Evolutionary conservation across 2,797 vertebrate species (phyloP).

Genomic region (Sebastes umbrosus): DNA sequence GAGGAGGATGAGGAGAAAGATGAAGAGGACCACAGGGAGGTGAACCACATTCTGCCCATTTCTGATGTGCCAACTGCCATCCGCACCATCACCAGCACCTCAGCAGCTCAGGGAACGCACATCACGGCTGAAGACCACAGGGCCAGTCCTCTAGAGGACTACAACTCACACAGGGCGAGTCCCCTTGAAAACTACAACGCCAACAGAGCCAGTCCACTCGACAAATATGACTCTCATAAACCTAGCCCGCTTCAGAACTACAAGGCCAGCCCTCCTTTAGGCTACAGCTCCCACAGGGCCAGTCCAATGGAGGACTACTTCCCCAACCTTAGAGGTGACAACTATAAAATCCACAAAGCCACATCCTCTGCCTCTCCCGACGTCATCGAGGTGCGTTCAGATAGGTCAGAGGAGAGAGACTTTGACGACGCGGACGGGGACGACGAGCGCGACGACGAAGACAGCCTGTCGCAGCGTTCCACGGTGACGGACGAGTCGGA

Average conservation of each 20-base stretch:
- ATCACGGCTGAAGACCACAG: slow-evolving; percentile 70
- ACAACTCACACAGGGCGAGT: slow-evolving; percentile 39
- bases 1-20: slow-evolving; percentile 49
- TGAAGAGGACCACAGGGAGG: slow-evolving; percentile 67
- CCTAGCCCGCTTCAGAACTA: slow-evolving; percentile 49
- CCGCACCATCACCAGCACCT: slow-evolving; percentile 69
- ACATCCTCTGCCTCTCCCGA: slow-evolving; percentile 81
- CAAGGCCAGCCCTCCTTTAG: slow-evolving; percentile 57
- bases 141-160: slow-evolving; percentile 55
- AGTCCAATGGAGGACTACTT: slow-evolving; percentile 69
- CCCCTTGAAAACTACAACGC: slow-evolving; percentile 38
- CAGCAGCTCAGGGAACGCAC: slow-evolving; percentile 79
- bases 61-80: slow-evolving; percentile 60
- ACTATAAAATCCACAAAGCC: slow-evolving; percentile 66
- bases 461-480: slow-evolving; percentile 88
- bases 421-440: slow-evolving; percentile 72
- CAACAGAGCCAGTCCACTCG: slow-evolving; percentile 32
- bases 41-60: slow-evolving; percentile 66
- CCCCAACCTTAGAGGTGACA: slow-evolving; percentile 44
- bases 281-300: slow-evolving; percentile 61
- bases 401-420: slow-evolving; percentile 88
- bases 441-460: slow-evolving; percentile 87
- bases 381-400: slow-evolving; percentile 89
- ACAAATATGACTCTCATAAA: slow-evolving; percentile 53
- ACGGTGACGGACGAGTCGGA: slow-evolving; percentile 90